phyloP scores from a whole-genome alignment of 1,140 invertebrate species.

The Sipha flava region DNA sequence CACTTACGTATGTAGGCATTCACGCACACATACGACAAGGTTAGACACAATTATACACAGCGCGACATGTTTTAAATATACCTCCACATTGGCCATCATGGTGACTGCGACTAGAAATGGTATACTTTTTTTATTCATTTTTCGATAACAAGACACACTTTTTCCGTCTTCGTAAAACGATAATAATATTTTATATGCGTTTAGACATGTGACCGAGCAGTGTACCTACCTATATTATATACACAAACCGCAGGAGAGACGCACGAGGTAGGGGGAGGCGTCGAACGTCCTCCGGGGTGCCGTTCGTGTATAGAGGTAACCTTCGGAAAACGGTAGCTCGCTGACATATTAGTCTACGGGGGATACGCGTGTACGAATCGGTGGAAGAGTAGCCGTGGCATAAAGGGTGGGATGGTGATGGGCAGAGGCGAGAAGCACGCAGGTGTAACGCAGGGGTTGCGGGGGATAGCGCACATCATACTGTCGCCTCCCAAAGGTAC shows the following conservation, averaged over 20 bases:
- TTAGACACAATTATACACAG: no score
- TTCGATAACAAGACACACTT: no score
- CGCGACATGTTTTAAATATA: no score
- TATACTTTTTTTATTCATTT: no score
- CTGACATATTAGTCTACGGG: constrained; percentile 31
- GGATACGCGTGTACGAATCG: neutral
- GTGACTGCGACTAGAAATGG: no score
- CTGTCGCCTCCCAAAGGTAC: constrained; percentile 31
- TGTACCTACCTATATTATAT: no score
- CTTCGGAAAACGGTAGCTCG: constrained; percentile 30
- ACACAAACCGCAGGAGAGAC: neutral
- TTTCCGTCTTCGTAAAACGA: no score
- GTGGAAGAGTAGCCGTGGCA: neutral
- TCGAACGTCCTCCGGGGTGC: constrained; percentile 31
- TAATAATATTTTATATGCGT: no score
- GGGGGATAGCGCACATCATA: constrained; percentile 14
- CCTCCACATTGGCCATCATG: no score
- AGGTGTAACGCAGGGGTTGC: neutral
- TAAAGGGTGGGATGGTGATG: neutral
- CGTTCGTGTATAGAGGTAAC: constrained; percentile 24
- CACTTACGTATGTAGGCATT: neutral
- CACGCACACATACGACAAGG: no score
- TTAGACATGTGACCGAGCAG: no score
- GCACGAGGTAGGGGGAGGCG: neutral
- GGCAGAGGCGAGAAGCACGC: neutral